Percentiles rank a stretch among this genome's conserved stretches.
Evolutionary conservation across 1,140 invertebrate genomes (phyloP).

Genomic region (Drosophila punjabiensis): DNA sequence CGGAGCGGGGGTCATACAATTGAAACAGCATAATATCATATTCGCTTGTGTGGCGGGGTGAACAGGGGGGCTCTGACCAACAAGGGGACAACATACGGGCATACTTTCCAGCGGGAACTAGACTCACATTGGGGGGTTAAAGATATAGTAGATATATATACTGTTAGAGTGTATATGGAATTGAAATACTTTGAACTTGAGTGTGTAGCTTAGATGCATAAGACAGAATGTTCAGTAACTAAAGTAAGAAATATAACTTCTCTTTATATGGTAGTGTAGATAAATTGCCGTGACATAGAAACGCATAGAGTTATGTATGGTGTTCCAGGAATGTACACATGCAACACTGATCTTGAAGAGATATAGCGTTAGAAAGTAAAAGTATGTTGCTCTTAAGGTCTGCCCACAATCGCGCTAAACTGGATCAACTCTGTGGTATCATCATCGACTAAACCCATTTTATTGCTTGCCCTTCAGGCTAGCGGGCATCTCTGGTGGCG

Average conservation of each 20-base stretch:
- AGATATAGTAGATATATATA: constrained; percentile 20
- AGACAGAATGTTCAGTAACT: constrained; percentile 42
- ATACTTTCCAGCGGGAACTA: constrained; percentile 38
- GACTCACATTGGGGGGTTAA: constrained; percentile 39
- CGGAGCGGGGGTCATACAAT: constrained; percentile 45
- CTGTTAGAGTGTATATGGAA: constrained; percentile 44
- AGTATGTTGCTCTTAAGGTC: constrained; percentile 38
- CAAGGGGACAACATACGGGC: constrained; percentile 62
- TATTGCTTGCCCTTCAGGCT: constrained; percentile 93
- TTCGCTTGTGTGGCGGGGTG: constrained; percentile 33
- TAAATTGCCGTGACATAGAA: constrained; percentile 36
- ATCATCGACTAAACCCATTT: constrained; percentile 6
- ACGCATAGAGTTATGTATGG: constrained; percentile 34
- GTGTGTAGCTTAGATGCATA: constrained; percentile 43
- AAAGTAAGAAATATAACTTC: constrained; percentile 13
- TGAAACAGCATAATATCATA: constrained; percentile 72
- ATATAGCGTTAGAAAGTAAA: constrained; percentile 37
- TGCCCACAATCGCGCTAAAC: constrained; percentile 31
- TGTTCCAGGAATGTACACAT: constrained; percentile 51
- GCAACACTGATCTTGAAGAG: constrained; percentile 34
- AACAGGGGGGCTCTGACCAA: constrained; percentile 28
- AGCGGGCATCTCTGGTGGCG: constrained; percentile 99
- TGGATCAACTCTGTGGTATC: constrained; percentile 50
- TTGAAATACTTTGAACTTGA: constrained; percentile 69
- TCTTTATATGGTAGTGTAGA: constrained; percentile 10